Percentiles rank a stretch among this genome's conserved stretches.
Conservation (phyloP, 1,140 invertebrate species). For the Panagrolaimus sp. region DNA sequence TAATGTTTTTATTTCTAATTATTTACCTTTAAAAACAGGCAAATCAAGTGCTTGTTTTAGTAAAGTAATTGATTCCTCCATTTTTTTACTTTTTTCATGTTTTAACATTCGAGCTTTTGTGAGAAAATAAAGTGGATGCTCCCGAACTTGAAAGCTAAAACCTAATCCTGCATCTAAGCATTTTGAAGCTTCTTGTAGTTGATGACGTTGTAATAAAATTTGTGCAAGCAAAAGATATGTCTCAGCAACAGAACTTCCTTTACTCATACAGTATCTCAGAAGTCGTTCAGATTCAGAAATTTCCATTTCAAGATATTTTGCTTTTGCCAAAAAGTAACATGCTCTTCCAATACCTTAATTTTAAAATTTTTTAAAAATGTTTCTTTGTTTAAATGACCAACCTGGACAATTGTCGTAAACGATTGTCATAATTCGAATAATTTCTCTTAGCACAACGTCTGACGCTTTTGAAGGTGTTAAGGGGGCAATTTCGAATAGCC, state of each 20-base stretch:
- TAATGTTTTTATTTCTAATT: no score
- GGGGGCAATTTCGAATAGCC: constrained; percentile 71
- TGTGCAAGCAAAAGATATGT: constrained; percentile 81
- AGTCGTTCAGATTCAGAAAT: constrained; percentile 65
- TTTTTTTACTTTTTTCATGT: constrained; percentile 65
- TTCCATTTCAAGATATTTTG: constrained; percentile 74
- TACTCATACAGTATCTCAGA: constrained; percentile 70
- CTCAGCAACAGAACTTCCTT: constrained; percentile 72
- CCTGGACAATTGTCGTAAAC: constrained; percentile 72
- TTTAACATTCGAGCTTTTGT: constrained; percentile 76
- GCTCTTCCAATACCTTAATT: constrained; percentile 64
- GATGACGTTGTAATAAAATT: constrained; percentile 32
- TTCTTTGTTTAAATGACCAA: no score
- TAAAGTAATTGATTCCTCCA: constrained; percentile 70
- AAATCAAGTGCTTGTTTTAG: constrained; percentile 69
- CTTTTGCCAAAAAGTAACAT: constrained; percentile 71
- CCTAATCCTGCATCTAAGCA: constrained; percentile 44
- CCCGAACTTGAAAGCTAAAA: constrained; percentile 71
- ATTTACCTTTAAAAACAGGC: constrained; percentile 47
- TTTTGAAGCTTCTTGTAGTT: constrained; percentile 38
- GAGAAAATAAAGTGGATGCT: constrained; percentile 82
- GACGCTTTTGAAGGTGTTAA: constrained; percentile 62
- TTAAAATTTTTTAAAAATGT: no score
- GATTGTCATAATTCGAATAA: constrained; percentile 68
- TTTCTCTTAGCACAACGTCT: constrained; percentile 61